These are phyloP conservation scores for Crocallis elinguaria DNA, from an alignment of 2,888 invertebrate genomes.

Conservation along the genomic window DNA sequence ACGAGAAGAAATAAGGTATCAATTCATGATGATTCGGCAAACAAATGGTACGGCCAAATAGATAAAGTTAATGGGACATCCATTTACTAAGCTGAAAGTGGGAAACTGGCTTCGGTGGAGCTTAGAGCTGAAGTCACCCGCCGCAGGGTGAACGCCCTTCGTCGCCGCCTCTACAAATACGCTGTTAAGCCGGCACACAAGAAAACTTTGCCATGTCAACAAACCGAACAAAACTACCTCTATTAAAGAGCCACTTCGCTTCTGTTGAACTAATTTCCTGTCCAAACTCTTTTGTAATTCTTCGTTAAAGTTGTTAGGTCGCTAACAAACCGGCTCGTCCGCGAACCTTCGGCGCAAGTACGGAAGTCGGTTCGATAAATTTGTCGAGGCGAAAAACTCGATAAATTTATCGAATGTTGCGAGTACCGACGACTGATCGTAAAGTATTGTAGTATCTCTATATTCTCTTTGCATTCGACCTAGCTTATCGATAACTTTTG, in stretches of 20 bases:
- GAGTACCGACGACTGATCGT: no score
- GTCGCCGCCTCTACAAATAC: constrained; percentile 55
- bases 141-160: constrained; percentile 48
- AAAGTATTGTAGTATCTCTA: no score
- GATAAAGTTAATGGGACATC: constrained; percentile 49
- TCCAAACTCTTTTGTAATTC: constrained; percentile 30
- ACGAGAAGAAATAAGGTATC: constrained; percentile 9
- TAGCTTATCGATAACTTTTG: no score
- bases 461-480: no score
- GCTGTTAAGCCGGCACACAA: constrained; percentile 54
- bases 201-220: constrained; percentile 60
- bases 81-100: constrained; percentile 50
- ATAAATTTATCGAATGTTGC: no score
- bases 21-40: constrained; percentile 17
- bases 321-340: not conserved
- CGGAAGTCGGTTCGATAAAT: no score
- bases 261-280: constrained; percentile 30
- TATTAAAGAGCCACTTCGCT: constrained; percentile 37
- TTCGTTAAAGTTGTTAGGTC: not conserved
- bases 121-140: constrained; percentile 43
- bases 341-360: no score
- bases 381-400: no score
- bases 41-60: constrained; percentile 38
- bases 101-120: constrained; percentile 49
- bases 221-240: constrained; percentile 51